phyloP scores from a whole-genome alignment of 2,113 vertebrate species.

The Rana temporaria region DNA sequence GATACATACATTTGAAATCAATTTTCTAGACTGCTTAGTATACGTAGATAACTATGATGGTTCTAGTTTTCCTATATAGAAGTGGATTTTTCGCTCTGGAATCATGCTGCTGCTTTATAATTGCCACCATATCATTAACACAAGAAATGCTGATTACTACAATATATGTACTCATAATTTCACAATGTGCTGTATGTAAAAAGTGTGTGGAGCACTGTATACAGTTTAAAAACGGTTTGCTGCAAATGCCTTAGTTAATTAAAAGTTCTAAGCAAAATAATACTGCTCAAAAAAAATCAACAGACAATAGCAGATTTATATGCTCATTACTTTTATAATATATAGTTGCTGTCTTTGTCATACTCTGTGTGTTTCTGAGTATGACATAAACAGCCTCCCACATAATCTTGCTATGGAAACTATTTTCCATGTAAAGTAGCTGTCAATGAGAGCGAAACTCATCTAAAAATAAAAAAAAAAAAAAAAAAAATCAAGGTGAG shows the following conservation, averaged over 20 bases:
- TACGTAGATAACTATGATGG: too few species aligned
- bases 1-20: too few species aligned
- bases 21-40: too few species aligned
- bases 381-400: constrained; percentile 50
- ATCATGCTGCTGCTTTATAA: too few species aligned
- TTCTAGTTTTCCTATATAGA: too few species aligned
- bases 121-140: too few species aligned
- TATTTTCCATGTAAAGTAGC: constrained; percentile 34
- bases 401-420: constrained; percentile 48
- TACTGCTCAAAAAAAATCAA: neutral
- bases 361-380: constrained; percentile 21
- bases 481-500: constrained; percentile 37
- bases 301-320: constrained; percentile 5
- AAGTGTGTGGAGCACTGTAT: too few species aligned
- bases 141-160: too few species aligned
- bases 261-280: constrained; percentile 24
- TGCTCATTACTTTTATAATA: constrained; percentile 21
- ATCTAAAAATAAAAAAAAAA: constrained; percentile 43
- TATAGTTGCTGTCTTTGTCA: constrained; percentile 22
- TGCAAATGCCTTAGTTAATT: neutral
- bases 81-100: too few species aligned
- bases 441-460: constrained; percentile 34
- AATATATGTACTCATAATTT: too few species aligned
- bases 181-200: too few species aligned
- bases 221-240: too few species aligned